phyloP scores from a whole-genome alignment of 1,140 invertebrate species.

The Hyphantria cunea region DNA sequence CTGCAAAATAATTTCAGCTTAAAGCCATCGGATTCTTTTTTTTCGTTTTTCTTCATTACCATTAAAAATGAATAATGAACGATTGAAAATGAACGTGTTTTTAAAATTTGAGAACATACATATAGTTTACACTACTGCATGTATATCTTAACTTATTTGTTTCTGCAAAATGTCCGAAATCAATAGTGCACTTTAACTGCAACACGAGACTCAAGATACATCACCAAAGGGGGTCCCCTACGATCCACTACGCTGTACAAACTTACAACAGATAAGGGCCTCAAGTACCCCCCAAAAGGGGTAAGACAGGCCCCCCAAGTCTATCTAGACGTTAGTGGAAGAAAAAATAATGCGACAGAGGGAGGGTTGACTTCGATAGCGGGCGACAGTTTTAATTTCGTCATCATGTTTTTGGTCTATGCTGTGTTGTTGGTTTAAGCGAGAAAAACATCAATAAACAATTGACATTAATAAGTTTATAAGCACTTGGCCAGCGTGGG shows the following conservation, averaged over 20 bases:
- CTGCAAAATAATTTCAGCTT: too few relatives aligned
- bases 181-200: constrained; percentile 39
- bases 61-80: too few relatives aligned
- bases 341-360: constrained; percentile 65
- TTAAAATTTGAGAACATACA: too few relatives aligned
- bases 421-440: background rate
- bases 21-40: too few relatives aligned
- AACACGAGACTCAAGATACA: constrained; percentile 72
- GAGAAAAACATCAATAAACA: too few relatives aligned
- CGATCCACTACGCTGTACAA: constrained; percentile 79
- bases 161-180: constrained; percentile 35
- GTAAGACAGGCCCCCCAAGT: constrained; percentile 77
- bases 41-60: too few relatives aligned
- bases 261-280: constrained; percentile 78
- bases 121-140: too few relatives aligned
- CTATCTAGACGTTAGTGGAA: constrained; percentile 75
- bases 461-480: too few relatives aligned
- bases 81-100: too few relatives aligned
- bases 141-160: background rate
- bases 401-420: constrained; percentile 25
- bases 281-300: constrained; percentile 78
- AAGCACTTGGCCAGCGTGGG: too few relatives aligned
- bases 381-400: constrained; percentile 12
- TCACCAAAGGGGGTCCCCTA: constrained; percentile 72
- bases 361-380: constrained; percentile 46